A percentile compares a stretch with the other conserved stretches of the same genome.
These are phyloP conservation scores for Philereme transversata DNA, from an alignment of 2,888 invertebrate species.

Conservation along the genomic window DNA sequence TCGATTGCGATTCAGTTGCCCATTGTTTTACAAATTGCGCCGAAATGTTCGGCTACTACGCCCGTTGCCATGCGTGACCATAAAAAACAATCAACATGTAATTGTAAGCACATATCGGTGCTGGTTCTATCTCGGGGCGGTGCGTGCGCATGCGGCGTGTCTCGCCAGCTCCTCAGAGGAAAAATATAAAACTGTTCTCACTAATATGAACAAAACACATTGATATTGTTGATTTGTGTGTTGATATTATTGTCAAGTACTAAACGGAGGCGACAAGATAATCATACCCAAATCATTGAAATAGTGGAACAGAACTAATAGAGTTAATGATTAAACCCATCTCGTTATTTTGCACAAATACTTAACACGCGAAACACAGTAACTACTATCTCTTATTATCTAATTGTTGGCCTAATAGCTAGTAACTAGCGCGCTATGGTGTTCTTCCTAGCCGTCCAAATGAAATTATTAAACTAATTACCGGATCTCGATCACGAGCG, in stretches of 20 bases:
- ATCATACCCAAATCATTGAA: no score
- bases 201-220: not conserved
- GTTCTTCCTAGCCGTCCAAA: no score
- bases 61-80: conserved; percentile 43
- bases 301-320: no score
- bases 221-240: no score
- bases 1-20: conserved; percentile 43
- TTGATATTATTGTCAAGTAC: no score
- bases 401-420: no score
- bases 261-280: no score
- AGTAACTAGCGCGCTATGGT: no score
- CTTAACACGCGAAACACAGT: no score
- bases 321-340: no score
- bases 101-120: conserved; percentile 43
- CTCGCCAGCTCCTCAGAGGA: conserved; percentile 29
- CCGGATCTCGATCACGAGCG: conserved; percentile 71
- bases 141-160: conserved; percentile 55
- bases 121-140: conserved; percentile 41
- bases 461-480: conserved; percentile 80
- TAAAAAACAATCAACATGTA: conserved; percentile 43
- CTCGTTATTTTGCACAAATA: no score
- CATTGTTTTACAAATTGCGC: conserved; percentile 57
- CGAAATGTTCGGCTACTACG: conserved; percentile 64
- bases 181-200: not conserved
- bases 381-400: no score